phyloP scores from a whole-genome alignment of 2,113 vertebrate species.

The Lates calcarifer region DNA sequence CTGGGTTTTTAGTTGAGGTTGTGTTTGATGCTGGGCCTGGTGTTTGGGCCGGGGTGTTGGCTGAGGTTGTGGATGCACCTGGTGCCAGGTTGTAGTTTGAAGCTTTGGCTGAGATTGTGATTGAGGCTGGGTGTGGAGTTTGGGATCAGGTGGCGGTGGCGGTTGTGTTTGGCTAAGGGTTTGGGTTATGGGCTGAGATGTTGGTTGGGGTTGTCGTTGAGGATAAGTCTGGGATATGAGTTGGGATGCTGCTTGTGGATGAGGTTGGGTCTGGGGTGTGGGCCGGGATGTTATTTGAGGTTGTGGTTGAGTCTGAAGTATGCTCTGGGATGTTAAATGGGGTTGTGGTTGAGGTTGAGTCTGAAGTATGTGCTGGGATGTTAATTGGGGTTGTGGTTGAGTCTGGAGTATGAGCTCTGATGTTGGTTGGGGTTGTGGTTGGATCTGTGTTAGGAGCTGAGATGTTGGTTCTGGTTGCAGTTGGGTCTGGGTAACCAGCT shows the following conservation, averaged over 20 bases:
- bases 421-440: background rate
- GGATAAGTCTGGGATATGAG: background rate
- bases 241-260: background rate
- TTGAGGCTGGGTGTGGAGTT: background rate
- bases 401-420: background rate
- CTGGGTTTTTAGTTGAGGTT: conserved; percentile 18
- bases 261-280: background rate
- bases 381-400: background rate
- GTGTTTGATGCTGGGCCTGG: conserved; percentile 9
- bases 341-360: background rate
- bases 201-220: conserved; percentile 2
- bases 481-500: background rate
- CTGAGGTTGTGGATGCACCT: conserved; percentile 17
- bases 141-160: background rate
- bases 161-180: conserved; percentile 8
- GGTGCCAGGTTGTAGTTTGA: conserved; percentile 20
- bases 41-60: conserved; percentile 18
- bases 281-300: background rate
- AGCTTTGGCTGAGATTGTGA: conserved; percentile 16
- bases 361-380: background rate
- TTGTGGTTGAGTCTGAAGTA: background rate
- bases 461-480: background rate
- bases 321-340: background rate
- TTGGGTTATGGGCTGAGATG: background rate
- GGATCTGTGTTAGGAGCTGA: background rate